These are phyloP conservation scores for Microcebus griseorufus DNA, from an alignment of 2,113 vertebrate genomes.

Conservation along the genomic window DNA sequence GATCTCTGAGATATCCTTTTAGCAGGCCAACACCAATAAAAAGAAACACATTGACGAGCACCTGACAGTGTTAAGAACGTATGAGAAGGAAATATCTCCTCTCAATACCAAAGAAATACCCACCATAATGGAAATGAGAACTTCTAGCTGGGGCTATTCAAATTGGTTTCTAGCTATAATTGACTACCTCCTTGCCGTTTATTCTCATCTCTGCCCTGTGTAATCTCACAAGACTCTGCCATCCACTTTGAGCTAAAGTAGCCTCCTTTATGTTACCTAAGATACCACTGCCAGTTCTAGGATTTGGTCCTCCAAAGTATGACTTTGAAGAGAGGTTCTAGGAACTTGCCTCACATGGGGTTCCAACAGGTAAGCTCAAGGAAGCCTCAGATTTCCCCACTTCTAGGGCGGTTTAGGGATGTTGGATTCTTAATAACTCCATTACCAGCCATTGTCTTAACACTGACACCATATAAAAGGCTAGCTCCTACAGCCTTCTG, in stretches of 20 bases:
- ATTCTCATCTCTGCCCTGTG: background rate
- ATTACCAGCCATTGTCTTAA: background rate
- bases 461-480: background rate
- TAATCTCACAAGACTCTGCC: background rate
- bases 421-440: background rate
- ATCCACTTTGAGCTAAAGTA: background rate
- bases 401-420: background rate
- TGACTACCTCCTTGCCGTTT: background rate
- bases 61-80: background rate
- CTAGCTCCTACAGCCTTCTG: background rate
- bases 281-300: background rate
- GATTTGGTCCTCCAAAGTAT: background rate
- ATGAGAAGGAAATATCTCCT: background rate
- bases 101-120: background rate
- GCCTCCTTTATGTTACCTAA: background rate
- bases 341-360: background rate
- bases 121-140: background rate
- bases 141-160: background rate
- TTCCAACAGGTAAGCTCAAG: background rate
- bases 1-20: background rate
- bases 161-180: background rate
- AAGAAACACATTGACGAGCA: background rate
- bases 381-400: background rate
- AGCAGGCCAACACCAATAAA: background rate
- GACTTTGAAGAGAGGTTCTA: background rate